These are phyloP conservation scores for Sepiola atlantica DNA, from an alignment of 2,888 invertebrate genomes.

Conservation along the genomic window DNA sequence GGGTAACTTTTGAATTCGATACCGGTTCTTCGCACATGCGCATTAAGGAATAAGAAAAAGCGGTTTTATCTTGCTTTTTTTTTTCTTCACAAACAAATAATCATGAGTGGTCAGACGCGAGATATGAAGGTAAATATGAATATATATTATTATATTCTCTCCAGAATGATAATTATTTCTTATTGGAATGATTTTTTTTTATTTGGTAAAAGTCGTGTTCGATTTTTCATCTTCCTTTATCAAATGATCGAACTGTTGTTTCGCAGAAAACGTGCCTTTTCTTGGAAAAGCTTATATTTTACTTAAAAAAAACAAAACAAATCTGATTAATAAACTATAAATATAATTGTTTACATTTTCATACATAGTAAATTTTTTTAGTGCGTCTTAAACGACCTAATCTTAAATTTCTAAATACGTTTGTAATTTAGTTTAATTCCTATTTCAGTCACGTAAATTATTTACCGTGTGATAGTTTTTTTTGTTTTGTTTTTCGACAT, in stretches of 20 bases:
- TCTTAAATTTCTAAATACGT: too few species aligned
- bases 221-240: background rate
- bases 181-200: background rate
- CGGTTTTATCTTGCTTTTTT: background rate
- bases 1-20: background rate
- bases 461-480: too few species aligned
- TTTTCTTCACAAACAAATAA: background rate
- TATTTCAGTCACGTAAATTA: too few species aligned
- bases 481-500: too few species aligned
- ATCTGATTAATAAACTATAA: background rate
- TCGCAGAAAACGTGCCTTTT: background rate
- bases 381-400: too few species aligned
- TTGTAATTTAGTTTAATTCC: too few species aligned
- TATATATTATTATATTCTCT: background rate
- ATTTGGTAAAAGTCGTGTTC: background rate
- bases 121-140: constrained; percentile 55
- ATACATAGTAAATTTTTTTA: too few species aligned
- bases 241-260: background rate
- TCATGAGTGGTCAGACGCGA: constrained; percentile 43
- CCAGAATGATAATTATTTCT: background rate
- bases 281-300: background rate
- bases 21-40: background rate
- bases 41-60: background rate
- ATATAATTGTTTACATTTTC: background rate
- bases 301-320: background rate